A percentile compares a stretch with the other conserved stretches of the same genome.
Evolutionary conservation across 1,140 invertebrate species (phyloP).

Genomic region (Gryllus bimaculatus): DNA sequence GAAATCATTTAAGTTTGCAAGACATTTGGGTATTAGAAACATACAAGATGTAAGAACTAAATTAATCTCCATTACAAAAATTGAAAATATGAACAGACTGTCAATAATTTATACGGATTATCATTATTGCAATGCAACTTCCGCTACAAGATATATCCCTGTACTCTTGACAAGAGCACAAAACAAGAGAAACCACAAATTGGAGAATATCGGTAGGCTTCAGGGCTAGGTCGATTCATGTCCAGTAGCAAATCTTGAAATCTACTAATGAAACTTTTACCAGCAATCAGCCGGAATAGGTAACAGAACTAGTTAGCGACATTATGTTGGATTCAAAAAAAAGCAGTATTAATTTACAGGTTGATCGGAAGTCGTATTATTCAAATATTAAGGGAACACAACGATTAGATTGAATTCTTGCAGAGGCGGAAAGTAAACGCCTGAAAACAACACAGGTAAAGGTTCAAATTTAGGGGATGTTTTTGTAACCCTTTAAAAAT

Average conservation of each 20-base stretch:
- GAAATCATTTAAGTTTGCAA: constrained; percentile 10
- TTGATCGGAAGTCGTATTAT: constrained; percentile 14
- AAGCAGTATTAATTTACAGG: constrained; percentile 17
- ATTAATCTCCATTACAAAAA: constrained; percentile 23
- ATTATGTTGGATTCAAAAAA: constrained; percentile 18
- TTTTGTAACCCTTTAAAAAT: neutral
- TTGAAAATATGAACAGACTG: constrained; percentile 20
- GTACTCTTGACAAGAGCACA: constrained; percentile 5
- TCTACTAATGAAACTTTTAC: constrained; percentile 14
- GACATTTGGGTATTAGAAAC: constrained; percentile 21
- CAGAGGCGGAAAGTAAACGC: constrained; percentile 10
- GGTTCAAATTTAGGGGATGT: constrained; percentile 12
- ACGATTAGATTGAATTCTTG: constrained; percentile 13
- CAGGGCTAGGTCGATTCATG: constrained; percentile 17
- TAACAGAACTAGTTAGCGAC: neutral
- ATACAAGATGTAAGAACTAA: constrained; percentile 25
- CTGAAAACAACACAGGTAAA: constrained; percentile 7
- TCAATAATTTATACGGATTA: constrained; percentile 19
- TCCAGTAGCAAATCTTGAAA: constrained; percentile 18
- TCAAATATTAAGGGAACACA: constrained; percentile 16
- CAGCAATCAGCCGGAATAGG: constrained; percentile 11
- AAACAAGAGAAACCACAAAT: constrained; percentile 10
- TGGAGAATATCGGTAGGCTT: constrained; percentile 18
- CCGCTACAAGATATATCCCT: constrained; percentile 21
- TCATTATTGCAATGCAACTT: constrained; percentile 21